Conservation (phyloP, 2,888 invertebrate species). For the Cenopis cana region DNA sequence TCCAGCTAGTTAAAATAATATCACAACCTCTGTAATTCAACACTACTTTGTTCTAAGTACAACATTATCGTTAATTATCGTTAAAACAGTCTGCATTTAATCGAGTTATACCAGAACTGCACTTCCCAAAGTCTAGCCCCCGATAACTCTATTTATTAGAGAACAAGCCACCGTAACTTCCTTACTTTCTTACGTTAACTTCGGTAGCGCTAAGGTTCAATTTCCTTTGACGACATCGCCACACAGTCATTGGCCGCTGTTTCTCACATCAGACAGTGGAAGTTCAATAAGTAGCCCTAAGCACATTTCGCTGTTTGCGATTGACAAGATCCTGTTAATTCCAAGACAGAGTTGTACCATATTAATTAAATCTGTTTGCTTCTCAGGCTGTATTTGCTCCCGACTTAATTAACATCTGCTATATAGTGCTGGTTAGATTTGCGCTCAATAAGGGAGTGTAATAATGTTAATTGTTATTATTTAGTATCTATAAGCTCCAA, state of each 20-base stretch:
- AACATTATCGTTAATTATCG: background rate
- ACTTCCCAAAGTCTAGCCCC: conserved; percentile 16
- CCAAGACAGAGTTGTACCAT: conserved; percentile 68
- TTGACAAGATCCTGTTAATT: conserved; percentile 69
- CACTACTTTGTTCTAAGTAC: background rate
- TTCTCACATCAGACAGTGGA: conserved; percentile 19
- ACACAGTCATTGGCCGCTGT: background rate
- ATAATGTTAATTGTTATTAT: conserved; percentile 39
- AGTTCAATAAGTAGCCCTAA: conserved; percentile 45
- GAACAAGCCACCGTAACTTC: conserved; percentile 20
- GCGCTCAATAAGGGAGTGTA: conserved; percentile 27
- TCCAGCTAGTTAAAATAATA: background rate
- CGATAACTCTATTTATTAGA: conserved; percentile 26
- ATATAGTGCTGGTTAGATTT: conserved; percentile 49
- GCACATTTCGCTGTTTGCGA: conserved; percentile 57
- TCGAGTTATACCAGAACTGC: conserved; percentile 21
- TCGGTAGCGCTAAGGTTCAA: conserved; percentile 8
- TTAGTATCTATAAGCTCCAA: conserved; percentile 13
- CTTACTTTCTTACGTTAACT: conserved; percentile 11
- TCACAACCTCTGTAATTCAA: background rate
- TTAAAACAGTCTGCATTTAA: conserved; percentile 24
- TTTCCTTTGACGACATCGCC: conserved; percentile 3
- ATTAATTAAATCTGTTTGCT: conserved; percentile 82
- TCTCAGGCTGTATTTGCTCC: conserved; percentile 73
- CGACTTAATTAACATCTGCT: conserved; percentile 75